Evolutionary conservation across 2,888 invertebrate genomes (phyloP).

Genomic region (Eulithis prunata): DNA sequence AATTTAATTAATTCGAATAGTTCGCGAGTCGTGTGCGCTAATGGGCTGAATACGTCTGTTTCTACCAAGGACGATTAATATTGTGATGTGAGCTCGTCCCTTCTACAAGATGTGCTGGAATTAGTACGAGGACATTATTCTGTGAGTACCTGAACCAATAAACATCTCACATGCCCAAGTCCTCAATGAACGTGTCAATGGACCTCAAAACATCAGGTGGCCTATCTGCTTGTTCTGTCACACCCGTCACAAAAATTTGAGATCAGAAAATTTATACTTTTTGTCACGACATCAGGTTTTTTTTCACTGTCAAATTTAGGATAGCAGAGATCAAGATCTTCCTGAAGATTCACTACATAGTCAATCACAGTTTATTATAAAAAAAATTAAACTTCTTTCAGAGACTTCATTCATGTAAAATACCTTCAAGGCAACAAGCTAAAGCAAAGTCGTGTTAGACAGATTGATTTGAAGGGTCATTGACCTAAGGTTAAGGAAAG

Average conservation of each 20-base stretch:
- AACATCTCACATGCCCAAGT: too few species aligned
- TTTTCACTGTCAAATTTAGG: too few species aligned
- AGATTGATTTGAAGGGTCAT: not conserved
- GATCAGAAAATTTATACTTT: too few species aligned
- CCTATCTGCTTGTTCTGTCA: too few species aligned
- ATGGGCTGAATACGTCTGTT: slow-evolving; percentile 74
- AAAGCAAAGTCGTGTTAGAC: not conserved
- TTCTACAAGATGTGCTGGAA: slow-evolving; percentile 7
- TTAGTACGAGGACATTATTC: not conserved
- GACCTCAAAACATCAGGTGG: too few species aligned
- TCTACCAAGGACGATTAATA: slow-evolving; percentile 71
- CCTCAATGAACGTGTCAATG: too few species aligned
- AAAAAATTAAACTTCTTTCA: not conserved
- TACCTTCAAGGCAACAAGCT: not conserved
- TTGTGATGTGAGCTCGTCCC: slow-evolving; percentile 33
- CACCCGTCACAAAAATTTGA: too few species aligned
- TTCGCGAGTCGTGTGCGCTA: slow-evolving; percentile 74
- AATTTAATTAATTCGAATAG: slow-evolving; percentile 83
- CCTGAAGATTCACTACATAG: too few species aligned
- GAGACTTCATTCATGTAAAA: not conserved
- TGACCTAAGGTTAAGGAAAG: slow-evolving; percentile 22
- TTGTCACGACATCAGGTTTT: too few species aligned
- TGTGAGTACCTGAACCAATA: not conserved
- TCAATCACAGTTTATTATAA: not conserved
- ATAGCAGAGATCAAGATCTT: too few species aligned